Base-by-base conservation (phyloP, 2,888 invertebrate species). In the Orthonychiurus folsomi region DNA sequence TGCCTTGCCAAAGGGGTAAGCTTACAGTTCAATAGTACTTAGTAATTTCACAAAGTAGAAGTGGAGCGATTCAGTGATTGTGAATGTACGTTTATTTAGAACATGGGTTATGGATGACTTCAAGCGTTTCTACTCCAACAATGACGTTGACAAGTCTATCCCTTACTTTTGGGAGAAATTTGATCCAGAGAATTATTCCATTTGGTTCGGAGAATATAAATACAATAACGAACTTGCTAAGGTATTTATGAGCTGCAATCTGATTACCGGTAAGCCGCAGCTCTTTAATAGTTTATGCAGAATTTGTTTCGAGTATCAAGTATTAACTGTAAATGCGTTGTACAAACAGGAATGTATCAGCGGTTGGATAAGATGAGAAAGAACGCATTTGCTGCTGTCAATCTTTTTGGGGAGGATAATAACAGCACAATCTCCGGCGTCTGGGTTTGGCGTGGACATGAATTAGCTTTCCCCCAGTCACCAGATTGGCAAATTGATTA, bases 151-250 rank as follows among this genome's bases (percentile, higher is more conserved):
- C 5, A 87, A 88, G 76, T 95, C 97, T 63, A 86, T 99, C 76
- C 93, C 96, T 0, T 96, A 93, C 79, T 99, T 99, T 83, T 99
- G 93, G 90, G 86, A 94, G 77, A 92, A 97, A 79, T 97, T 99
- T 76, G 99, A 99, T 79, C 83, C 90, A 5, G 87, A 93, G 77
- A 84, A 94, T 79, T 96, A 93, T 78, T 95, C 95, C 66, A 93
- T 99, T 79, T 99, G 99, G 99, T 86, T 84, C 70, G 88, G 92
- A 60, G 94, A 96, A 82, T 99, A 99, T 83, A 94, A 95, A 79
- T 97, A 91, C 80, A 88, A 88, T 65, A 83, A 93, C 65, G 96
- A 99, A 77, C 84, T 97, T 24, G 82, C 87, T 69, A 89, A 91
- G 79, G 86, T 89, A 54, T 97, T 95, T 82, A 97, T 97, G 97